These are phyloP conservation scores for Gortyna flavago DNA, from an alignment of 2,888 invertebrate genomes.

Conservation along the genomic window DNA sequence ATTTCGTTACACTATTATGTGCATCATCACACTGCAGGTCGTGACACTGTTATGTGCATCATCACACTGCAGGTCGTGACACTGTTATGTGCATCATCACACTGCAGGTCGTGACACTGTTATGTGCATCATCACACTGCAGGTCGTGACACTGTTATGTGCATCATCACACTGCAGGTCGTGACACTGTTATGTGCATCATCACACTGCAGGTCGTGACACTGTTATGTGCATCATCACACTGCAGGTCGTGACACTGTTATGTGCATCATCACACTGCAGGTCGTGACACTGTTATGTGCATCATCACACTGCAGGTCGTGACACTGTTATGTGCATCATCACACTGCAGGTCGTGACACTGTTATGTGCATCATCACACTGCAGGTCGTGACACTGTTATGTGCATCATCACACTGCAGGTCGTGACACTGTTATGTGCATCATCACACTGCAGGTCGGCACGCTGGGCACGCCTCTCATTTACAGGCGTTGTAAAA, in stretches of 20 bases:
- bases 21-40: background rate
- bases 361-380: background rate
- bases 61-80: background rate
- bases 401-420: background rate
- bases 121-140: background rate
- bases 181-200: background rate
- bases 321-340: background rate
- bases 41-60: background rate
- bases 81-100: background rate
- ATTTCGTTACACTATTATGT: background rate
- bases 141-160: background rate
- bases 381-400: background rate
- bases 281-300: background rate
- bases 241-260: background rate
- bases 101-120: background rate
- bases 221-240: background rate
- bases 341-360: background rate
- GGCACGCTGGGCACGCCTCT: background rate
- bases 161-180: background rate
- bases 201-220: background rate
- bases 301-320: background rate
- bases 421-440: no score
- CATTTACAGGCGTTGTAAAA: background rate
- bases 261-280: background rate
- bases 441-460: background rate